These are phyloP conservation scores for Eospalax fontanierii DNA, from an alignment of 2,797 vertebrate species.

Conservation along the genomic window DNA sequence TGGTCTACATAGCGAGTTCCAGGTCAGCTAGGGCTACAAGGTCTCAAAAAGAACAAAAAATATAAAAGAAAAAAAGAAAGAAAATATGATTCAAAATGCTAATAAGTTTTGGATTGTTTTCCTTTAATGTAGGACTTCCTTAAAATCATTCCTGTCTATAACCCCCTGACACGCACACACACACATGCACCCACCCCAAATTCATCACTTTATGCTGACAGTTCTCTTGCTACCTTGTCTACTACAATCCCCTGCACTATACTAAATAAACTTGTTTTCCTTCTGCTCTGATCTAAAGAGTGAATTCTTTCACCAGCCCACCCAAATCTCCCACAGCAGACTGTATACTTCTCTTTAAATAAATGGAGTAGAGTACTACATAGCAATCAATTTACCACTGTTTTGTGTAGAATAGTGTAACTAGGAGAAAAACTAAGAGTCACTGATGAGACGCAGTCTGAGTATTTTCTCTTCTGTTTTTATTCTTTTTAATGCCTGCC, in stretches of 20 bases:
- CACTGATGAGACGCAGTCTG: not conserved
- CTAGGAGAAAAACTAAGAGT: not conserved
- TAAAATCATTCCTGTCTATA: not conserved
- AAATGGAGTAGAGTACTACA: not conserved
- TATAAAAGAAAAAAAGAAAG: no score
- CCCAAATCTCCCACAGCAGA: not conserved
- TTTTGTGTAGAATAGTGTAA: not conserved
- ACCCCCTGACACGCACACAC: not conserved
- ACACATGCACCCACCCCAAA: not conserved
- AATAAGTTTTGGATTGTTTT: not conserved
- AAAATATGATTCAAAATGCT: conserved; percentile 41
- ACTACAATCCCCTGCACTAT: not conserved
- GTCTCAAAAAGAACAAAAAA: no score
- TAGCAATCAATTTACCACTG: not conserved
- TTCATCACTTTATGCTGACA: not conserved
- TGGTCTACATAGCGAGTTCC: no score
- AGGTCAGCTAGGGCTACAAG: no score
- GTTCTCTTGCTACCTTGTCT: not conserved
- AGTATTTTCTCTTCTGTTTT: not conserved
- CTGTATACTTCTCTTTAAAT: not conserved
- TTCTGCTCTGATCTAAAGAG: not conserved
- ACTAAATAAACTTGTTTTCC: not conserved
- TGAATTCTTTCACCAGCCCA: not conserved
- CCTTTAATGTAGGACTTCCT: no score
- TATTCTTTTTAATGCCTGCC: not conserved